Percentiles rank a stretch among this genome's conserved stretches.
phyloP scores from a whole-genome alignment of 1,140 invertebrate genomes.

The Phymorhynchus buccinoides region DNA sequence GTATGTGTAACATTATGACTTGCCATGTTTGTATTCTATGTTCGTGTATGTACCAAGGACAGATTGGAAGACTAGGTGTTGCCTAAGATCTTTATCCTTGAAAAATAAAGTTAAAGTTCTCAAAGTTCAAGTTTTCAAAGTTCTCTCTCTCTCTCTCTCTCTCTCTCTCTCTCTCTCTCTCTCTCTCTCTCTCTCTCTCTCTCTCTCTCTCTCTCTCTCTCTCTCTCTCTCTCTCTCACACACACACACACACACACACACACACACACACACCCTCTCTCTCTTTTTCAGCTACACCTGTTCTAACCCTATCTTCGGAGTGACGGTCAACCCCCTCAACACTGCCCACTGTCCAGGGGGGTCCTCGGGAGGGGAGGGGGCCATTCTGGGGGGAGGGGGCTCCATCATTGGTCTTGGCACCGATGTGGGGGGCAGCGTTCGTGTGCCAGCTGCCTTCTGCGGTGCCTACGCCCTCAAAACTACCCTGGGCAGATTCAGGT shows the following conservation, averaged over 20 bases:
- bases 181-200: neutral
- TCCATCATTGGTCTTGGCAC: slow-evolving; percentile 71
- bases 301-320: slow-evolving; percentile 75
- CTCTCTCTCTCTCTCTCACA: too few species aligned
- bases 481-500: slow-evolving; percentile 70
- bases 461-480: slow-evolving; percentile 72
- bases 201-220: neutral
- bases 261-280: neutral
- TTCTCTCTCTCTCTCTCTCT: too few species aligned
- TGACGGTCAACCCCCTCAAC: slow-evolving; percentile 72
- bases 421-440: slow-evolving; percentile 72
- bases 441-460: slow-evolving; percentile 71
- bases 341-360: slow-evolving; percentile 69
- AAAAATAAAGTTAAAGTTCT: too few species aligned
- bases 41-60: too few species aligned
- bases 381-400: slow-evolving; percentile 69
- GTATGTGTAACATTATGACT: too few species aligned
- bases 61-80: too few species aligned
- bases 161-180: neutral
- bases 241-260: neutral
- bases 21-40: too few species aligned
- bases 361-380: slow-evolving; percentile 73
- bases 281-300: slow-evolving; percentile 64
- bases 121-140: too few species aligned
- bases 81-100: too few species aligned